Evolutionary conservation across 2,113 vertebrate genomes (phyloP).

Genomic region (Hyperopisus bebe): DNA sequence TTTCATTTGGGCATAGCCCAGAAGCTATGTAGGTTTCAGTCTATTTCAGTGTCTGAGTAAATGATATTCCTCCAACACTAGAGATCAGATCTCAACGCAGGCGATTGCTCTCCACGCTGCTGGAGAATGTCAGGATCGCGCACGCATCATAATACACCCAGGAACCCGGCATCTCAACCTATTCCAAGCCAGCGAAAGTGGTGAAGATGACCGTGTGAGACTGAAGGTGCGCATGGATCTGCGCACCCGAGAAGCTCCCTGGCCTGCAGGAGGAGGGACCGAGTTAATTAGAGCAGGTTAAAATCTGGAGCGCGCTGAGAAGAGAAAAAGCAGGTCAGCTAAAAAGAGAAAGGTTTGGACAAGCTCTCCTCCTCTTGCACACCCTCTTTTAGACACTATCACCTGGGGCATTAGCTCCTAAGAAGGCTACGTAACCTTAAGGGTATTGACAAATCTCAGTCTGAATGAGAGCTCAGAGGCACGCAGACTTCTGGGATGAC

Average conservation of each 20-base stretch:
- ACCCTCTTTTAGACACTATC: background rate
- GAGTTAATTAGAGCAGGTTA: background rate
- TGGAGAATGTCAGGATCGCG: background rate
- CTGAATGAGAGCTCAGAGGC: background rate
- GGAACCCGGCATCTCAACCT: background rate
- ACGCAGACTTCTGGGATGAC: background rate
- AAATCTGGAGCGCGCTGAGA: slow-evolving; percentile 9
- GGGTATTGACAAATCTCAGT: background rate
- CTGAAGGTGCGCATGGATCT: background rate
- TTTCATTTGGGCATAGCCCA: background rate
- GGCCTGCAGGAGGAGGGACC: background rate
- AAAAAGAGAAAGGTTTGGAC: slow-evolving; percentile 5
- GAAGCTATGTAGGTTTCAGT: background rate
- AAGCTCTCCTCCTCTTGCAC: background rate
- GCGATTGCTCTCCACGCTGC: background rate
- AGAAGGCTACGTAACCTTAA: background rate
- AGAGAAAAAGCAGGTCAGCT: background rate
- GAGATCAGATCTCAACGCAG: background rate
- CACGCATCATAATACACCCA: background rate
- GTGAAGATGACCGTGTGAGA: background rate
- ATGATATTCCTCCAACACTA: background rate
- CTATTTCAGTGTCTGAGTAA: background rate
- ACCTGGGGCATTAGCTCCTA: background rate
- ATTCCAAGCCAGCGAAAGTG: background rate
- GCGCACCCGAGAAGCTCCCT: slow-evolving; percentile 13